Conservation (phyloP, 2,113 vertebrate species). For the Terrapene triunguis region DNA sequence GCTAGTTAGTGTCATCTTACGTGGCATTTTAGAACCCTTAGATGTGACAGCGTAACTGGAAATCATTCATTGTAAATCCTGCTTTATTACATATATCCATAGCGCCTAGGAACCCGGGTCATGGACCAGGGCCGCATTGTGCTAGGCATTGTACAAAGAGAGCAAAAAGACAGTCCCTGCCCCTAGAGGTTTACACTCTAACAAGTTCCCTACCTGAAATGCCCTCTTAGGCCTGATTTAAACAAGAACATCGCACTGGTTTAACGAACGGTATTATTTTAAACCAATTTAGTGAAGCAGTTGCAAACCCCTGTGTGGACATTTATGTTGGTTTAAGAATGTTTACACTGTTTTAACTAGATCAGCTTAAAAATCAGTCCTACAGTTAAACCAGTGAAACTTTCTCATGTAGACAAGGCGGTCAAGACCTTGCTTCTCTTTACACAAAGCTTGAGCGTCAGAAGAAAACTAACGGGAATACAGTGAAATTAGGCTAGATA, state of each 20-base stretch:
- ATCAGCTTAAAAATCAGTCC: background rate
- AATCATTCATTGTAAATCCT: background rate
- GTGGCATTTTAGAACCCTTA: background rate
- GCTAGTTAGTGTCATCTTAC: background rate
- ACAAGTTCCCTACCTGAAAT: background rate
- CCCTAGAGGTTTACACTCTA: background rate
- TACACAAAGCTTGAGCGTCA: background rate
- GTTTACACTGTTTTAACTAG: background rate
- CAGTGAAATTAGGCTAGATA: fast-evolving
- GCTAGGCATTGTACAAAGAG: background rate
- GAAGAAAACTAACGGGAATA: background rate
- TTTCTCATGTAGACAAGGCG: background rate
- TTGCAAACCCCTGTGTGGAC: background rate
- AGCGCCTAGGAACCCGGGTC: background rate
- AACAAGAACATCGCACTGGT: background rate
- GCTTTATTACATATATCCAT: background rate
- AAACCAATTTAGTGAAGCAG: background rate
- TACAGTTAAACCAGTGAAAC: background rate
- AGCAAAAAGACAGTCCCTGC: background rate
- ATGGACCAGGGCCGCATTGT: background rate
- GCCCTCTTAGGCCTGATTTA: background rate
- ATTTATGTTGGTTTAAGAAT: background rate
- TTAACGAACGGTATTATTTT: background rate
- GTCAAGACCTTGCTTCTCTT: background rate
- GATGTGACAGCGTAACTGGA: background rate